A percentile compares a stretch with the other conserved stretches of the same genome.
Conservation (phyloP, 2,113 vertebrate species). For the Platichthys stellatus region DNA sequence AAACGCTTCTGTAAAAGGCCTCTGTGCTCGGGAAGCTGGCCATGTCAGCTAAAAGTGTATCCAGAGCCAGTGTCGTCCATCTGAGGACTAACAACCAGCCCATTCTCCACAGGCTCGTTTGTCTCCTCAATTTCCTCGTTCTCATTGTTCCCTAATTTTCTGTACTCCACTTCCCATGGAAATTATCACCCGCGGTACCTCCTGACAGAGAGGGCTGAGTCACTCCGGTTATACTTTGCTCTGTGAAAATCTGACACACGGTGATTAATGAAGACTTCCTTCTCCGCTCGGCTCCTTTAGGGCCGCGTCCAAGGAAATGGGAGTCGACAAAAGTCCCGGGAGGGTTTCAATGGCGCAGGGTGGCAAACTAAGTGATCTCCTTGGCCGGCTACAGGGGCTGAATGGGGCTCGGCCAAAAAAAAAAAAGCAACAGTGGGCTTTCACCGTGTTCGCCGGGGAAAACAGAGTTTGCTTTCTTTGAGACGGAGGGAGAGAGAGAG, state of each 20-base stretch:
- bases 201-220: slow-evolving; percentile 1
- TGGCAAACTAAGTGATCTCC: slow-evolving; percentile 56
- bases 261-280: slow-evolving; percentile 60
- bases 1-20: slow-evolving; percentile 60
- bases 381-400: slow-evolving; percentile 37
- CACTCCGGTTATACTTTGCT: slow-evolving; percentile 39
- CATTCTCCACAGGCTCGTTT: slow-evolving; percentile 67
- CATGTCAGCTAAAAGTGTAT: slow-evolving; percentile 62
- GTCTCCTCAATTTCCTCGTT: slow-evolving; percentile 41
- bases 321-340: slow-evolving; percentile 44
- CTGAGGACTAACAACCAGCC: slow-evolving; percentile 63
- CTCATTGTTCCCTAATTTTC: slow-evolving; percentile 55
- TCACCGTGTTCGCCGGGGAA: slow-evolving; percentile 16
- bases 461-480: slow-evolving; percentile 29
- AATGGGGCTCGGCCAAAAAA: slow-evolving; percentile 41
- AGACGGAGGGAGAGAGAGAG: neutral
- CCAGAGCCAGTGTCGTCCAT: slow-evolving; percentile 49
- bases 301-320: slow-evolving; percentile 43
- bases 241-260: slow-evolving; percentile 40
- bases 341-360: slow-evolving; percentile 58
- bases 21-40: slow-evolving; percentile 78
- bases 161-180: slow-evolving; percentile 63
- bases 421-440: slow-evolving; percentile 42
- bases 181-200: slow-evolving; percentile 11
- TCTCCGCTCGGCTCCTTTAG: slow-evolving; percentile 7